Conservation (phyloP, 1,140 invertebrate genomes). For the Pachypsylla venusta region DNA sequence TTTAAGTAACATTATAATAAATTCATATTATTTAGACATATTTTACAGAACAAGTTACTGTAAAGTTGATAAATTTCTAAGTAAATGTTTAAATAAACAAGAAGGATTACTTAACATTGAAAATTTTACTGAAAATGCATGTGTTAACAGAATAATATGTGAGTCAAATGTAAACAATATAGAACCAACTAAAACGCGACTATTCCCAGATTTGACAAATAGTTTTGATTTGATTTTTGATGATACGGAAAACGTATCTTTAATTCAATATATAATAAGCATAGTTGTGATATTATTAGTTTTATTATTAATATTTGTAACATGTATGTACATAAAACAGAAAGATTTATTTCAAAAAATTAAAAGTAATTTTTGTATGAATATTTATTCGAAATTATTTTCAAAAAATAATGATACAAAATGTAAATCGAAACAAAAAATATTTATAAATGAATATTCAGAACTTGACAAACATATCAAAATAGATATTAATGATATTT, state of each 20-base stretch:
- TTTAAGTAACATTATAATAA: background rate
- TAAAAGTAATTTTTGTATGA: background rate
- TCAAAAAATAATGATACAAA: background rate
- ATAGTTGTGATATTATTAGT: slow-evolving; percentile 27
- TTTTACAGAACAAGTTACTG: slow-evolving; percentile 36
- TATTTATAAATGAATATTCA: background rate
- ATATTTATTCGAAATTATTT: slow-evolving; percentile 4
- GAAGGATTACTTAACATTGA: slow-evolving; percentile 42
- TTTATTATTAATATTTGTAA: background rate
- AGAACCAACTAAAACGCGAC: background rate
- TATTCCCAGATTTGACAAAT: background rate
- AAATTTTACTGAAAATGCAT: slow-evolving; percentile 44
- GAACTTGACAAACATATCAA: background rate
- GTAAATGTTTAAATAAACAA: slow-evolving; percentile 43
- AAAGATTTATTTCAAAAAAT: background rate
- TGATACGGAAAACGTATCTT: slow-evolving; percentile 25
- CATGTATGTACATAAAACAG: slow-evolving; percentile 3
- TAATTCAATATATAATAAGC: slow-evolving; percentile 25
- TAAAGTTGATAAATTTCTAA: slow-evolving; percentile 38
- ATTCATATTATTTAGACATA: background rate
- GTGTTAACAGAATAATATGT: slow-evolving; percentile 29
- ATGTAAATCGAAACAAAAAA: background rate
- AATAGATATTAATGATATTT: background rate
- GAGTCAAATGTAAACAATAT: slow-evolving; percentile 25
- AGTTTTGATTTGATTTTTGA: slow-evolving; percentile 14